Evolutionary conservation across 2,797 vertebrate genomes (phyloP).

Genomic region (Xiphophorus birchmanni): DNA sequence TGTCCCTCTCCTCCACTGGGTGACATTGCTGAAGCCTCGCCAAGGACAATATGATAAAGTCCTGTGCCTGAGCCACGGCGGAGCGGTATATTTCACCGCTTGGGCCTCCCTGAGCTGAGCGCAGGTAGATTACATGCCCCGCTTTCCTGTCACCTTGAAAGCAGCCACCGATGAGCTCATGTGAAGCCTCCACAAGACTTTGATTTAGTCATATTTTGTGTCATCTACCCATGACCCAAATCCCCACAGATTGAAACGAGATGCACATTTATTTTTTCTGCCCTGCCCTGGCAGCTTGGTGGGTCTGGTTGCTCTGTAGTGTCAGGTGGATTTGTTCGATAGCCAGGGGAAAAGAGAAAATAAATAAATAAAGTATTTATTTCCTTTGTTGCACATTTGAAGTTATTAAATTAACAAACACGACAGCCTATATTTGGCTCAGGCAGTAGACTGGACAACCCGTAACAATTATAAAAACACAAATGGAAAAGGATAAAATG

Average conservation of each 20-base stretch:
- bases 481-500: neutral
- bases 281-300: neutral
- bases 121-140: conserved; percentile 67
- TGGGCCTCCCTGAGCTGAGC: conserved; percentile 51
- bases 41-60: conserved; percentile 90
- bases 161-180: conserved; percentile 41
- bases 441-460: neutral
- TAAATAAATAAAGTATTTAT: neutral
- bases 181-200: conserved; percentile 24
- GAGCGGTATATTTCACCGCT: conserved; percentile 84
- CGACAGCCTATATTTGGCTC: neutral
- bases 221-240: neutral
- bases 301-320: neutral
- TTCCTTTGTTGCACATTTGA: neutral
- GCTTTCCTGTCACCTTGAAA: conserved; percentile 79
- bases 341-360: neutral
- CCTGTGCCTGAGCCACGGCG: conserved; percentile 77
- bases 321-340: neutral
- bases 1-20: conserved; percentile 76
- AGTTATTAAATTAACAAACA: neutral
- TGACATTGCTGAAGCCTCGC: conserved; percentile 84
- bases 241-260: neutral
- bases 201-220: conserved; percentile 17
- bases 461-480: neutral
- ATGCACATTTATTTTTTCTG: neutral